These are phyloP conservation scores for Petaurus breviceps DNA, from an alignment of 2,113 vertebrate species.

Conservation along the genomic window DNA sequence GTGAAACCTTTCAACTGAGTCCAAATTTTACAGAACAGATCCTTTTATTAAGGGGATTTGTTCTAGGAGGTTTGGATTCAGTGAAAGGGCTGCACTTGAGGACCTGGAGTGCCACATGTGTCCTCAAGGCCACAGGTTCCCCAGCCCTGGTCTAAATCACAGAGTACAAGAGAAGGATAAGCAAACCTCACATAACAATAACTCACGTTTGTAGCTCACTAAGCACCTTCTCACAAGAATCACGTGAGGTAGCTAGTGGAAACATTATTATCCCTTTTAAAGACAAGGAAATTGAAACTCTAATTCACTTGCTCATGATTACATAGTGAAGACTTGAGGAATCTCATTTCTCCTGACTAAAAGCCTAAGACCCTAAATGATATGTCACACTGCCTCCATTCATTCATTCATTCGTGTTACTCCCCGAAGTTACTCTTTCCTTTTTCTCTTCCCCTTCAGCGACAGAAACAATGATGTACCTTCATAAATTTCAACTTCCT, in stretches of 20 bases:
- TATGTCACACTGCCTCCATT: background rate
- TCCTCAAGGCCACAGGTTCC: no score
- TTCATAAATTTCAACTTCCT: background rate
- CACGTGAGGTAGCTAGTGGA: background rate
- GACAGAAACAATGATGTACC: background rate
- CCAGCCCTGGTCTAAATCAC: no score
- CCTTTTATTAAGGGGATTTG: no score
- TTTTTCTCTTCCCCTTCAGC: background rate
- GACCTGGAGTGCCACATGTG: no score
- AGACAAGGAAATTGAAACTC: background rate
- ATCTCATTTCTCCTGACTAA: background rate
- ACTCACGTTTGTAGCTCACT: background rate
- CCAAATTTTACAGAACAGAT: no score
- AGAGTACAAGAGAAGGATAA: background rate
- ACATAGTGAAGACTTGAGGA: background rate
- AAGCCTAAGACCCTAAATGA: background rate
- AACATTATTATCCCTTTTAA: background rate
- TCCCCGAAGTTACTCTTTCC: background rate
- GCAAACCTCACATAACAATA: background rate
- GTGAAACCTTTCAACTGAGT: no score
- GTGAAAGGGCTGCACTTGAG: no score
- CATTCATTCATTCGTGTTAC: background rate
- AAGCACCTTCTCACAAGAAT: no score
- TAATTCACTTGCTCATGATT: background rate
- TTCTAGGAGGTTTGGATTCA: no score